phyloP scores from a whole-genome alignment of 2,888 invertebrate genomes.

The Monopis laevigella region DNA sequence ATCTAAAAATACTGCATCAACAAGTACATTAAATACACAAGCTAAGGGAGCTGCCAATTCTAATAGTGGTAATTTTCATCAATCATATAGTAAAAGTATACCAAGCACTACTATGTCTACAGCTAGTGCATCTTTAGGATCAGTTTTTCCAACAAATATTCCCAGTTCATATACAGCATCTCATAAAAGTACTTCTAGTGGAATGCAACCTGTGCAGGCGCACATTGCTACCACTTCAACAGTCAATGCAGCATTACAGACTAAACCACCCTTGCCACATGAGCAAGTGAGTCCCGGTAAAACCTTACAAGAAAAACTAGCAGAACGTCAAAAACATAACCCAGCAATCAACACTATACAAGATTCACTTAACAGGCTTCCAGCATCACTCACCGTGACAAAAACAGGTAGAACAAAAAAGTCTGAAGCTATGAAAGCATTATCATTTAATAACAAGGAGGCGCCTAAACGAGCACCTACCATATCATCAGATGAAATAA shows the following conservation, averaged over 20 bases:
- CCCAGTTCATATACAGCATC: neutral
- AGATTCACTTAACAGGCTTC: constrained; percentile 52
- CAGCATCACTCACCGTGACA: constrained; percentile 61
- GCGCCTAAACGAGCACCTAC: constrained; percentile 33
- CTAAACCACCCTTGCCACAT: constrained; percentile 46
- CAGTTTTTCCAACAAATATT: neutral
- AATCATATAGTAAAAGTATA: neutral
- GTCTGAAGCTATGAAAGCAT: constrained; percentile 16
- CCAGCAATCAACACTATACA: constrained; percentile 29
- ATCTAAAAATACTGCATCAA: neutral
- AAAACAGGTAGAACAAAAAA: constrained; percentile 46
- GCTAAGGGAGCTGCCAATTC: neutral
- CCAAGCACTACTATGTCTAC: neutral
- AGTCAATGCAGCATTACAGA: constrained; percentile 33
- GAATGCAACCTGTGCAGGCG: constrained; percentile 26
- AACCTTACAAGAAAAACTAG: constrained; percentile 74
- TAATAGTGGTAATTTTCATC: neutral
- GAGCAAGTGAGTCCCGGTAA: constrained; percentile 67
- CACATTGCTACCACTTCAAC: constrained; percentile 40
- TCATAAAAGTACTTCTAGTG: neutral
- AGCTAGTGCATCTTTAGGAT: too few relatives aligned
- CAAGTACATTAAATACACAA: neutral
- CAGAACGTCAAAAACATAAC: constrained; percentile 68
- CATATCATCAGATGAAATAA: constrained; percentile 47
- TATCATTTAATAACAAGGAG: constrained; percentile 31